Evolutionary conservation across 2,888 invertebrate genomes (phyloP).

Genomic region (Aromia moschata): DNA sequence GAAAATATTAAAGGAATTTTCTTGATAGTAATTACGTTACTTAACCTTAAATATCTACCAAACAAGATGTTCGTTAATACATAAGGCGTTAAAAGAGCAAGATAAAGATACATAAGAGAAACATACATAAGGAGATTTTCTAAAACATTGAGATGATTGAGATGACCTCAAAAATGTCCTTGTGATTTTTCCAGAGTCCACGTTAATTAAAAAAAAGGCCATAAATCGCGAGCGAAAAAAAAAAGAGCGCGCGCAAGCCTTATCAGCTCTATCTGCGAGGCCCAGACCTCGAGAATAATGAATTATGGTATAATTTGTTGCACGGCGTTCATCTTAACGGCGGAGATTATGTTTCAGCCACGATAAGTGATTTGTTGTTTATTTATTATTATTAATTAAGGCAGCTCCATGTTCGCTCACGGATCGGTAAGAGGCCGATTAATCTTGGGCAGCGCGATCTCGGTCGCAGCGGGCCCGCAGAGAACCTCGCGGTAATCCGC

Average conservation of each 20-base stretch:
- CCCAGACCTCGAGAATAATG: conserved; percentile 14
- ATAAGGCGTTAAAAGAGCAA: too few relatives aligned
- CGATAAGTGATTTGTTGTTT: conserved; percentile 43
- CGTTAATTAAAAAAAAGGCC: too few relatives aligned
- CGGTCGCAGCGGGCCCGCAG: conserved; percentile 43
- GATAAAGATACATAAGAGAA: too few relatives aligned
- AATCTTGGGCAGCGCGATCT: conserved; percentile 47
- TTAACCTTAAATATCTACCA: too few relatives aligned
- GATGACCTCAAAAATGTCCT: too few relatives aligned
- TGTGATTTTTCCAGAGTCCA: too few relatives aligned
- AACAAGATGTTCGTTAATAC: too few relatives aligned
- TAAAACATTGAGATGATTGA: too few relatives aligned
- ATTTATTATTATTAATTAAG: conserved; percentile 44
- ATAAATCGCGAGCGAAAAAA: too few relatives aligned
- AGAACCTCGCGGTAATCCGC: conserved; percentile 41
- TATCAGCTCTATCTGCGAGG: conserved; percentile 10
- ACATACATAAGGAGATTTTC: too few relatives aligned
- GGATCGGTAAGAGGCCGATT: conserved; percentile 50
- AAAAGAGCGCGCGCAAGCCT: not conserved
- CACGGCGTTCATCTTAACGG: conserved; percentile 30
- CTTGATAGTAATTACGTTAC: too few relatives aligned
- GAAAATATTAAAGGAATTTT: too few relatives aligned
- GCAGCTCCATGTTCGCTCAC: conserved; percentile 50
- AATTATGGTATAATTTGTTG: conserved; percentile 43
- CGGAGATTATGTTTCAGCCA: conserved; percentile 34